Evolutionary conservation across 2,888 invertebrate genomes (phyloP).

Genomic region (Crossocerus cetratus): DNA sequence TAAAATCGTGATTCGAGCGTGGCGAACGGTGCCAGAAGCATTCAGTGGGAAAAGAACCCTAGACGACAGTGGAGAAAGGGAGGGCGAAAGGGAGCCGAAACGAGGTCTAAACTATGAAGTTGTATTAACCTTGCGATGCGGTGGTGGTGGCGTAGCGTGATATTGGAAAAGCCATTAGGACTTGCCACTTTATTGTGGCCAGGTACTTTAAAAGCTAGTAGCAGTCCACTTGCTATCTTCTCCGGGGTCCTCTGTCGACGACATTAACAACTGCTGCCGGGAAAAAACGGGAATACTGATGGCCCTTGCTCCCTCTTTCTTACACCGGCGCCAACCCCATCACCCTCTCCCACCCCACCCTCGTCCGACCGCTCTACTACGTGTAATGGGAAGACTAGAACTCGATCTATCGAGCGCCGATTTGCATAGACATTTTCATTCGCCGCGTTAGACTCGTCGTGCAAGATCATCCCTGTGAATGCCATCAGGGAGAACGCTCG

Average conservation of each 20-base stretch:
- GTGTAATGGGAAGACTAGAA: neutral
- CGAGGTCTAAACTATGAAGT: conserved; percentile 52
- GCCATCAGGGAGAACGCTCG: too few relatives aligned
- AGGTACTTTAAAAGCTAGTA: conserved; percentile 61
- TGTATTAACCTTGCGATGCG: conserved; percentile 45
- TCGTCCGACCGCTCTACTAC: conserved; percentile 7
- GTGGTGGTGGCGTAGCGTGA: conserved; percentile 37
- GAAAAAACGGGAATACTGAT: conserved; percentile 11
- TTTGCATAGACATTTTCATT: too few relatives aligned
- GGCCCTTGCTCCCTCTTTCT: conserved; percentile 6
- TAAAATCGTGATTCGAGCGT: too few relatives aligned
- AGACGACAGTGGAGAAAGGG: conserved; percentile 1
- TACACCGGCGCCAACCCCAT: conserved; percentile 10
- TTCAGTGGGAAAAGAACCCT: too few relatives aligned
- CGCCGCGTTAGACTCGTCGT: too few relatives aligned
- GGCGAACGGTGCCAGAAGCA: too few relatives aligned
- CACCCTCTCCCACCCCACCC: conserved; percentile 34
- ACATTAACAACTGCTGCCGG: conserved; percentile 52
- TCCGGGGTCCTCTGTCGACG: conserved; percentile 29
- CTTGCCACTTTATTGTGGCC: conserved; percentile 59
- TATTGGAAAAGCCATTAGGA: conserved; percentile 68
- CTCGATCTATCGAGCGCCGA: too few relatives aligned
- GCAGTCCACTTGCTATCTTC: conserved; percentile 42
- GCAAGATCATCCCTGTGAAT: too few relatives aligned
- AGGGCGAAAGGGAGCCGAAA: conserved; percentile 28